Evolutionary conservation across 2,888 invertebrate genomes (phyloP).

Genomic region (Tetramorium bicarinatum): DNA sequence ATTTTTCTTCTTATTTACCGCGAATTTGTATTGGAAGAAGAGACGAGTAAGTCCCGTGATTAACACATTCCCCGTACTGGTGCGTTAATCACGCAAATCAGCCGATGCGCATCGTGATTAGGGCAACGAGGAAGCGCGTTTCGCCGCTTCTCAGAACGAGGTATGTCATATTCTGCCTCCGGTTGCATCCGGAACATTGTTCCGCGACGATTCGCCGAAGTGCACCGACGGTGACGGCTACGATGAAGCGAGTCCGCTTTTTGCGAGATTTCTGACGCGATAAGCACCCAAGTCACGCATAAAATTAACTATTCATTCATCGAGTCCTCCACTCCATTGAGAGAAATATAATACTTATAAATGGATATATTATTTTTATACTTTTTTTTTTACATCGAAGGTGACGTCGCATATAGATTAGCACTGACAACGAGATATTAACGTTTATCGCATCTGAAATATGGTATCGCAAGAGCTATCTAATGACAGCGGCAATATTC

Average conservation of each 20-base stretch:
- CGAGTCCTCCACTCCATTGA: neutral
- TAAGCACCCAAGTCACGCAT: neutral
- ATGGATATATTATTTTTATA: neutral
- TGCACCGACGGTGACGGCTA: neutral
- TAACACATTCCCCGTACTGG: conserved; percentile 22
- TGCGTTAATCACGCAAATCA: conserved; percentile 30
- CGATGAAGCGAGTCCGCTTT: neutral
- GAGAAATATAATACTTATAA: neutral
- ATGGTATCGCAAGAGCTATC: neutral
- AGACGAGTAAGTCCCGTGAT: neutral
- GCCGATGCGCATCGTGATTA: conserved; percentile 20
- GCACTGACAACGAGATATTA: neutral
- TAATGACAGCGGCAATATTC: neutral
- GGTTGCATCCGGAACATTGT: conserved; percentile 24
- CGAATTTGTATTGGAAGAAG: conserved; percentile 33
- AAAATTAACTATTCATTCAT: neutral
- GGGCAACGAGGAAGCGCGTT: conserved; percentile 19
- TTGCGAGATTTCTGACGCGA: neutral
- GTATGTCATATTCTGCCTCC: conserved; percentile 36
- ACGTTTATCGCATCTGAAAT: neutral
- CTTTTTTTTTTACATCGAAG: too few relatives aligned
- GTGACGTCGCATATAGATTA: neutral
- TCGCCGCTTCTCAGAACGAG: conserved; percentile 33
- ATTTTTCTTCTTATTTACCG: conserved; percentile 21
- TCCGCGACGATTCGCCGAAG: conserved; percentile 17